Conservation (phyloP, 2,888 invertebrate genomes). For the Dolichopus griseipennis region DNA sequence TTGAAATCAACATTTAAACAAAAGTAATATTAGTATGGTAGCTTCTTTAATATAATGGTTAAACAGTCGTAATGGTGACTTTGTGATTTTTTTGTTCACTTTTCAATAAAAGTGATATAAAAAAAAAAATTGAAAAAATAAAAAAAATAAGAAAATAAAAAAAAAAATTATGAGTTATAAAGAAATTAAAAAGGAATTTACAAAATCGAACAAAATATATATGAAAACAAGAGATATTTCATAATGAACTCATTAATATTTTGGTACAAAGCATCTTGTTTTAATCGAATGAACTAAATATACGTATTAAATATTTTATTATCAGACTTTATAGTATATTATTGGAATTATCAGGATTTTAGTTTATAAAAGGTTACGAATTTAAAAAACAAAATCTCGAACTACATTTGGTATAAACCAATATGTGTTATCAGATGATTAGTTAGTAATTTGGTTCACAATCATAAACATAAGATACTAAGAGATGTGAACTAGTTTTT, state of each 20-base stretch:
- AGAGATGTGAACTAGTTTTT: no score
- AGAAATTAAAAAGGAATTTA: not conserved
- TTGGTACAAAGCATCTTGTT: no score
- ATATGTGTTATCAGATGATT: no score
- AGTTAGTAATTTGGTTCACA: no score
- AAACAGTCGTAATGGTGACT: conserved; percentile 1
- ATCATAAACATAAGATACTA: no score
- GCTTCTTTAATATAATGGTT: not conserved
- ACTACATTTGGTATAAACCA: no score
- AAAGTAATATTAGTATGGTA: not conserved
- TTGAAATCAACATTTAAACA: not conserved
- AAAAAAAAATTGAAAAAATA: not conserved
- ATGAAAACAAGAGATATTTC: not conserved
- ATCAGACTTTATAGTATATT: not conserved
- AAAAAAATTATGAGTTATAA: not conserved
- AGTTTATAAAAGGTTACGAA: not conserved
- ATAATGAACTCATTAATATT: not conserved
- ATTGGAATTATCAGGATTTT: not conserved
- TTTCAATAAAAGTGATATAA: not conserved
- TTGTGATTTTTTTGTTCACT: not conserved
- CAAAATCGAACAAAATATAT: no score
- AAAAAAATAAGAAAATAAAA: not conserved
- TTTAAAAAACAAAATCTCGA: no score
- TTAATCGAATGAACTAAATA: no score
- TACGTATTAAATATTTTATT: no score